A percentile compares a stretch with the other conserved stretches of the same genome.
phyloP scores from a whole-genome alignment of 2,113 vertebrate genomes.

The Ranitomeya variabilis region DNA sequence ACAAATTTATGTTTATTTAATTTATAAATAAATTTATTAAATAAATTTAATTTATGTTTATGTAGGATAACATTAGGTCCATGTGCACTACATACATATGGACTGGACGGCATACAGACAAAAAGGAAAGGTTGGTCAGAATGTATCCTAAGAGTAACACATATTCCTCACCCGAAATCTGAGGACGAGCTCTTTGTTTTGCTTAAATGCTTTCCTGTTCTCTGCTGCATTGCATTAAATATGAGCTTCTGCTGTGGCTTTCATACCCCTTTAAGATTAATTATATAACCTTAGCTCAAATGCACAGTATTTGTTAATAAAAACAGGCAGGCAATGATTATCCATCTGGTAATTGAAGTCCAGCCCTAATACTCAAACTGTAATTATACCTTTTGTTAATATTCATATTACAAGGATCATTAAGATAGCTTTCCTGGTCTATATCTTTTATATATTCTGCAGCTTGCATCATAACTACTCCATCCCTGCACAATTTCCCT shows the following conservation, averaged over 20 bases:
- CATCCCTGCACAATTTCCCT: slow-evolving; percentile 2
- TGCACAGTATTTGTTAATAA: not conserved
- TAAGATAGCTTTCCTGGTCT: slow-evolving; percentile 6
- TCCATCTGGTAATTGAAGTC: not conserved
- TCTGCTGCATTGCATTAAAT: not conserved
- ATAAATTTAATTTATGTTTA: too few relatives aligned
- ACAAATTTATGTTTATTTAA: too few relatives aligned
- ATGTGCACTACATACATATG: too few relatives aligned
- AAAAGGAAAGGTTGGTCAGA: too few relatives aligned
- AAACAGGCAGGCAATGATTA: not conserved
- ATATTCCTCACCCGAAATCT: not conserved
- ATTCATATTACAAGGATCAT: slow-evolving; percentile 13
- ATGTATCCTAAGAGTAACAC: not conserved
- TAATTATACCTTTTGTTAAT: slow-evolving; percentile 27
- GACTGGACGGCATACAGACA: too few relatives aligned
- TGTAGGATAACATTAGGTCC: too few relatives aligned
- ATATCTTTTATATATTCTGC: slow-evolving; percentile 15
- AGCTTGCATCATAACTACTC: not conserved
- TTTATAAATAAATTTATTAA: too few relatives aligned
- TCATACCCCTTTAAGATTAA: not conserved
- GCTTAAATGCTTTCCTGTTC: not conserved
- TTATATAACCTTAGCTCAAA: not conserved
- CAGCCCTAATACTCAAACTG: not conserved
- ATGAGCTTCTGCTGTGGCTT: not conserved
- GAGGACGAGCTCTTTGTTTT: not conserved